Percentiles rank a stretch among this genome's conserved stretches.
These are phyloP conservation scores for Lithobates sylvaticus DNA, from an alignment of 2,797 vertebrate genomes.

Conservation along the genomic window DNA sequence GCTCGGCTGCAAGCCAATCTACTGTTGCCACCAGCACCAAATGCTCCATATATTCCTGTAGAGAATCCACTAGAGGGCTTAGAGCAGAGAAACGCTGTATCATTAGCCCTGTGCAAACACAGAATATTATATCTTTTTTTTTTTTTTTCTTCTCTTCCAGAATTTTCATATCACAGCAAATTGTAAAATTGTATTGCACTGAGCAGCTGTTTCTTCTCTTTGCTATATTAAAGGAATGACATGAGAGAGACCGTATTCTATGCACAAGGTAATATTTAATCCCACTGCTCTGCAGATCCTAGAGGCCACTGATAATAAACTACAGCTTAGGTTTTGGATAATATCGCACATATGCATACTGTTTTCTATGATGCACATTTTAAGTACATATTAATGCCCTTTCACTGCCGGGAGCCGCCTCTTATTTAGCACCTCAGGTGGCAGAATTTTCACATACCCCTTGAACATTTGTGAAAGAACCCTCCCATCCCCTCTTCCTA, in stretches of 20 bases:
- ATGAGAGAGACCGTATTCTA: too few relatives aligned
- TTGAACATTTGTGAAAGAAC: too few relatives aligned
- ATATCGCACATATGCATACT: not conserved
- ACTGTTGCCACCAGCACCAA: not conserved
- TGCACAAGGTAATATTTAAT: too few relatives aligned
- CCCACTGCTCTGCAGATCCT: not conserved
- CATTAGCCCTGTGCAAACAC: too few relatives aligned
- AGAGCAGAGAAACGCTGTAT: not conserved
- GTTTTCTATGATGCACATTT: too few relatives aligned
- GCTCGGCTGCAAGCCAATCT: not conserved
- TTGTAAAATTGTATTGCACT: not conserved
- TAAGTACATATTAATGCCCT: not conserved
- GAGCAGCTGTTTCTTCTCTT: not conserved
- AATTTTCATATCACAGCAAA: too few relatives aligned
- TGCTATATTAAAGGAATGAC: not conserved
- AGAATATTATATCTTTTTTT: too few relatives aligned
- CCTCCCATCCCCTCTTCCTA: too few relatives aligned
- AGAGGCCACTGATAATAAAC: not conserved
- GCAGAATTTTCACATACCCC: not conserved
- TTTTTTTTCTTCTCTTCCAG: too few relatives aligned
- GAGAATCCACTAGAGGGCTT: not conserved
- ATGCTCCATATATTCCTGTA: not conserved
- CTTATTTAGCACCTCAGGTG: not conserved
- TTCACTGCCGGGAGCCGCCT: not conserved
- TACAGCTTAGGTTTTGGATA: too few relatives aligned